A percentile compares a stretch with the other conserved stretches of the same genome.
These are phyloP conservation scores for Aphaenogaster ashmeadi DNA, from an alignment of 1,140 invertebrate genomes.

Conservation along the genomic window DNA sequence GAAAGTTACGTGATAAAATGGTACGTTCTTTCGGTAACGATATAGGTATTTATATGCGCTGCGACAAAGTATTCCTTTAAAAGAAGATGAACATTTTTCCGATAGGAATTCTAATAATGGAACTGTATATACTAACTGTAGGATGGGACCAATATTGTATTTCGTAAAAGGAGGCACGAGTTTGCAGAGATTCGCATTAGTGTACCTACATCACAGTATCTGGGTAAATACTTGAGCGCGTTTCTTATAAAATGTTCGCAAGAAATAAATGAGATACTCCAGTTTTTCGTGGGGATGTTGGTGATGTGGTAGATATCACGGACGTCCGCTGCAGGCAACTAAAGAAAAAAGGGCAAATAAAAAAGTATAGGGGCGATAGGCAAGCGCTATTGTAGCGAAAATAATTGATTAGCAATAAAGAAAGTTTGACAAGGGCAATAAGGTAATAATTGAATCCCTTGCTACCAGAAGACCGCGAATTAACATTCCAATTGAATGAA, in stretches of 20 bases:
- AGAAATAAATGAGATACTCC: slow-evolving; percentile 53
- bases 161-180: not conserved
- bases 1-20: not conserved
- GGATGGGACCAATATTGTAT: slow-evolving; percentile 25
- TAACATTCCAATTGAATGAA: slow-evolving; percentile 22
- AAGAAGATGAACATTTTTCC: slow-evolving; percentile 42
- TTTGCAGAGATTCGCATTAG: slow-evolving; percentile 31
- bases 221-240: slow-evolving; percentile 22
- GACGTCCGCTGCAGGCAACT: slow-evolving; percentile 38
- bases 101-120: slow-evolving; percentile 40
- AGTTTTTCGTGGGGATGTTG: slow-evolving; percentile 15
- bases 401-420: slow-evolving; percentile 63
- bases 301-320: slow-evolving; percentile 41
- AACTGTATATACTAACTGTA: not conserved
- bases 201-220: slow-evolving; percentile 10
- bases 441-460: slow-evolving; percentile 12
- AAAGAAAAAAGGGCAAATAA: slow-evolving; percentile 9
- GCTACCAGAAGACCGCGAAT: slow-evolving; percentile 2
- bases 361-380: not conserved
- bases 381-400: slow-evolving; percentile 33
- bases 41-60: not conserved
- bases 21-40: not conserved
- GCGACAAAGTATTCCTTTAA: slow-evolving; percentile 13
- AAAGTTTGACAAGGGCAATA: slow-evolving; percentile 31
- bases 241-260: slow-evolving; percentile 40